phyloP scores from a whole-genome alignment of 2,113 vertebrate species.

The Prolemur simus region DNA sequence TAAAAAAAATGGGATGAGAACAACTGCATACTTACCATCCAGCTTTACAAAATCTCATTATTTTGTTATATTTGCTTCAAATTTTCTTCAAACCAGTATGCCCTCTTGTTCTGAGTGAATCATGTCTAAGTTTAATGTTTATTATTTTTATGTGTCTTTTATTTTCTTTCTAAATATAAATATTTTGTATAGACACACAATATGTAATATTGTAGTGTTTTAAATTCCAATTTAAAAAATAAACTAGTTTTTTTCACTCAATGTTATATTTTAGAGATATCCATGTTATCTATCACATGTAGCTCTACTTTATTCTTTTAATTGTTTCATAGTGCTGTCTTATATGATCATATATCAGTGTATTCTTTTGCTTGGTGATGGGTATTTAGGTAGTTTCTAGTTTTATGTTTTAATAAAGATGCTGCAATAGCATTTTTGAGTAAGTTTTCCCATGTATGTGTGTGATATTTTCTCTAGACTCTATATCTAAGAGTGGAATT shows the following conservation, averaged over 20 bases:
- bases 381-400: not conserved
- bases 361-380: not conserved
- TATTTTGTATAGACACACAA: not conserved
- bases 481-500: not conserved
- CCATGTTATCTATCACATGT: not conserved
- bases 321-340: not conserved
- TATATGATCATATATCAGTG: not conserved
- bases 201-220: not conserved
- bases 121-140: not conserved
- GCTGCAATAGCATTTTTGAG: not conserved
- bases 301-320: not conserved
- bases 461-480: not conserved
- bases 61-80: not conserved
- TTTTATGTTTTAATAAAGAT: not conserved
- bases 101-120: not conserved
- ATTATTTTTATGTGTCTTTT: not conserved
- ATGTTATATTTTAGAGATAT: not conserved
- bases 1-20: not conserved
- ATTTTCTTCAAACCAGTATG: not conserved
- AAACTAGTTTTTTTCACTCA: not conserved
- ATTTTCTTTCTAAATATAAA: not conserved
- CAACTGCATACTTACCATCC: too few relatives aligned
- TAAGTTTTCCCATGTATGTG: not conserved
- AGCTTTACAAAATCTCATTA: not conserved
- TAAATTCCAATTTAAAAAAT: not conserved